These are phyloP conservation scores for Lanistes nyassanus DNA, from an alignment of 1,140 invertebrate species.

Conservation along the genomic window DNA sequence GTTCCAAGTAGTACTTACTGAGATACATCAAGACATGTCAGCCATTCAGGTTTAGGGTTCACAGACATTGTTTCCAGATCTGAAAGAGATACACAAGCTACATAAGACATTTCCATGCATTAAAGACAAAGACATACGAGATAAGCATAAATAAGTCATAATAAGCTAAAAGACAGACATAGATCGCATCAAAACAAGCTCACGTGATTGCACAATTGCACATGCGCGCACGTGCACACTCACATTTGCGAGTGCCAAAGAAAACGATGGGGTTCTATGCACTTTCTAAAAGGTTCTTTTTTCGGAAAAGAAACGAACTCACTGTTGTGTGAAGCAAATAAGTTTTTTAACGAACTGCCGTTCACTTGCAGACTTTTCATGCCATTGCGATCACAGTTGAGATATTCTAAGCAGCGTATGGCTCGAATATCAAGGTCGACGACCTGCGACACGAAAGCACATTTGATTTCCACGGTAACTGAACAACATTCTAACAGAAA, in stretches of 20 bases:
- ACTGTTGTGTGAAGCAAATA: slow-evolving; percentile 64
- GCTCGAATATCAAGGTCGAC: slow-evolving; percentile 61
- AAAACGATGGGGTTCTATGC: too few species aligned
- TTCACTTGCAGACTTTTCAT: slow-evolving; percentile 59
- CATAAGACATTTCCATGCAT: too few species aligned
- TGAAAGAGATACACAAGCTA: slow-evolving; percentile 36
- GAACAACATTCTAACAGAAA: too few species aligned
- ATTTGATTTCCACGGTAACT: too few species aligned
- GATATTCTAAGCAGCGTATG: slow-evolving; percentile 60
- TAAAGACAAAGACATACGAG: too few species aligned
- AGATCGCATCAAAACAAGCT: too few species aligned
- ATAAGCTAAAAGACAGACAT: too few species aligned
- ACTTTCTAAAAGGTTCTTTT: too few species aligned
- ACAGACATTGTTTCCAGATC: slow-evolving; percentile 56
- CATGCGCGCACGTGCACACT: too few species aligned
- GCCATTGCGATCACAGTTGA: slow-evolving; percentile 63
- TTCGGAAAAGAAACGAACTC: slow-evolving; percentile 24
- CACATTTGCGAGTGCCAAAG: too few species aligned
- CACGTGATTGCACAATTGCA: too few species aligned
- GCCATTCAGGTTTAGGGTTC: slow-evolving; percentile 64
- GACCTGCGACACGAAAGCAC: slow-evolving; percentile 37
- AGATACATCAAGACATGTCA: slow-evolving; percentile 60
- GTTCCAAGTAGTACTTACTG: slow-evolving; percentile 51
- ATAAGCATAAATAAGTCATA: too few species aligned
- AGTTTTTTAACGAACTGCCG: slow-evolving; percentile 57